A percentile compares a stretch with the other conserved stretches of the same genome.
Evolutionary conservation across 2,888 invertebrate species (phyloP).

Genomic region (Phytoseiulus persimilis): DNA sequence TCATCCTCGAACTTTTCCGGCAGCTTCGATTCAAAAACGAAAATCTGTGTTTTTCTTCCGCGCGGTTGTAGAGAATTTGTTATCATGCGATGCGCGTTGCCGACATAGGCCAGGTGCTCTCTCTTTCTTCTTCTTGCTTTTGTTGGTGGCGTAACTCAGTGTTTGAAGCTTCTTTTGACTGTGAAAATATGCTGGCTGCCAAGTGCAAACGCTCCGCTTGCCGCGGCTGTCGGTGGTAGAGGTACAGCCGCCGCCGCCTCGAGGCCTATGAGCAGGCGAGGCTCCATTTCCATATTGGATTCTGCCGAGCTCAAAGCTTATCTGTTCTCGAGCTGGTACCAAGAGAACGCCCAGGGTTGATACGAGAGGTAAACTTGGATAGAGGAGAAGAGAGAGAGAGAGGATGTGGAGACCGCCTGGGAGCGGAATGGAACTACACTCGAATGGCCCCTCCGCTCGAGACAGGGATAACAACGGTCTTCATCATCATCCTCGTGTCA

Average conservation of each 20-base stretch:
- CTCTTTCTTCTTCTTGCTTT: background rate
- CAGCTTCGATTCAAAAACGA: background rate
- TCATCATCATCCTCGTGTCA: background rate
- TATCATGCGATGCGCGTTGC: background rate
- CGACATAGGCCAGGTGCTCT: background rate
- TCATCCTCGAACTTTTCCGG: no score
- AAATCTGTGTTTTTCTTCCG: background rate
- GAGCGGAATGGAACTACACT: background rate
- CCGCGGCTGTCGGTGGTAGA: background rate
- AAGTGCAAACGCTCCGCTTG: background rate
- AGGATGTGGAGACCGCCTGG: background rate
- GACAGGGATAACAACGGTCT: background rate
- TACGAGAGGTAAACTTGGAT: background rate
- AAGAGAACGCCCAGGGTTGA: background rate
- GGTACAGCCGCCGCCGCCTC: background rate
- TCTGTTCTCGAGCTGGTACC: background rate
- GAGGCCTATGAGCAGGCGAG: background rate
- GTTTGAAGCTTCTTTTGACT: background rate
- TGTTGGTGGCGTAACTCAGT: background rate
- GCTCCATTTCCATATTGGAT: conserved; percentile 5
- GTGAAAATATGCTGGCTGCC: background rate
- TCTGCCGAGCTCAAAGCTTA: background rate
- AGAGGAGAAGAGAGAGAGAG: background rate
- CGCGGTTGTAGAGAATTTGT: background rate
- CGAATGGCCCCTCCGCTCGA: background rate